phyloP scores from a whole-genome alignment of 2,797 vertebrate species.

The Gambusia yucatana region DNA sequence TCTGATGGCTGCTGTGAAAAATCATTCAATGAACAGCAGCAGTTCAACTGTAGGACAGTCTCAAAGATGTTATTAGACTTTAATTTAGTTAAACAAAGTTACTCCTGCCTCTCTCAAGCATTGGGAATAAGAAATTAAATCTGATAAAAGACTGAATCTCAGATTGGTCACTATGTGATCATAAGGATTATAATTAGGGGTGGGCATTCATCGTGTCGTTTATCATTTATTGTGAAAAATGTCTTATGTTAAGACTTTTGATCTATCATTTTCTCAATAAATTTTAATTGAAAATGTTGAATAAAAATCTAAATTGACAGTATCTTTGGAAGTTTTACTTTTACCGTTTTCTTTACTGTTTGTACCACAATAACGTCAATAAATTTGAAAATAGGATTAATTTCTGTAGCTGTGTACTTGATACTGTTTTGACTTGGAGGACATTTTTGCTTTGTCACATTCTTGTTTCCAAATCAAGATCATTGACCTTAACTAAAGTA shows the following conservation, averaged over 20 bases:
- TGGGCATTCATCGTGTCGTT: neutral
- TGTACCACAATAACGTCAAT: no score
- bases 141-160: neutral
- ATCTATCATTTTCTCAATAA: no score
- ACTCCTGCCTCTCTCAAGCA: conserved; percentile 5
- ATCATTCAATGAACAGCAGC: conserved; percentile 47
- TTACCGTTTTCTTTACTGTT: no score
- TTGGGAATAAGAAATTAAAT: neutral
- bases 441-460: neutral
- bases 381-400: no score
- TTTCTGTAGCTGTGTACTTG: no score
- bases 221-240: no score
- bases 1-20: conserved; percentile 50
- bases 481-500: neutral
- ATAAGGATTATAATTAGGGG: neutral
- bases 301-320: no score
- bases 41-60: neutral
- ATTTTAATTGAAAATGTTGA: no score
- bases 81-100: conserved; percentile 10
- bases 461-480: neutral
- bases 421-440: neutral
- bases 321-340: no score
- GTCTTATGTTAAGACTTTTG: no score
- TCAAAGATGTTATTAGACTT: conserved; percentile 12
- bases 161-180: neutral